Evolutionary conservation across 37 sponge, comb jelly and placozoan genomes (phyloP), one percentile per base, ranked within the genome.

Genomic region (Dysidea cf. avara): DNA sequence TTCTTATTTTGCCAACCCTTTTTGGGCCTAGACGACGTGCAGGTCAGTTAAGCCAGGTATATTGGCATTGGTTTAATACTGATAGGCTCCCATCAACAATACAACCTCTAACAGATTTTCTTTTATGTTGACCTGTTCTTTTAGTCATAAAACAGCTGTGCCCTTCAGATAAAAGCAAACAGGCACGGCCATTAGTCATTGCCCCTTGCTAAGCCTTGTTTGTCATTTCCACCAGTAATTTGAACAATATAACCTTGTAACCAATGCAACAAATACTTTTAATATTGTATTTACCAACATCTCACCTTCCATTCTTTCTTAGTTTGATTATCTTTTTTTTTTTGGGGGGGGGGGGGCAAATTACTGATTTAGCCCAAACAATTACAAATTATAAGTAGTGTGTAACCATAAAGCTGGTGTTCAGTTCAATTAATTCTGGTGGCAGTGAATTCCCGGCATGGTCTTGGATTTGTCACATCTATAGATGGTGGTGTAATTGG

Each of bases 161-260:
- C 22, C 93, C 96, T 56, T 94, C 83, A 39, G 81, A 81, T 21
- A 98, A 85, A 13, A 98, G 90, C 7, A 98, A 78, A 32, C 89
- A 74, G 30, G 94, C 99, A 29, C 99, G 83, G 6, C 86, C 90
- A 36, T 88, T 89, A 12, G 90, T 89, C 29, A 98, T 80, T 1
- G 94, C 86, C 20, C 99, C 99, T 85, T 98, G 99, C 75, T 95
- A 98, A 98, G 1, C 99, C 99, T 51, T 98, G 90, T 69, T 92
- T 92, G 60, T 98, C 99, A 74, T 98, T 98, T 0, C 99, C 99
- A 48, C 99, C 99, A 24, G 99, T 82, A 14, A 98, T 94, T 34
- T 90, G 80, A 9, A 98, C 56, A 22, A 92, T 63, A 63, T 98
- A 98, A 16, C 99, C 99, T 87, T 95, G 68, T 0, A n/a, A 64